Conservation (phyloP, 1,140 invertebrate species). For the Trachelipus rathkii region DNA sequence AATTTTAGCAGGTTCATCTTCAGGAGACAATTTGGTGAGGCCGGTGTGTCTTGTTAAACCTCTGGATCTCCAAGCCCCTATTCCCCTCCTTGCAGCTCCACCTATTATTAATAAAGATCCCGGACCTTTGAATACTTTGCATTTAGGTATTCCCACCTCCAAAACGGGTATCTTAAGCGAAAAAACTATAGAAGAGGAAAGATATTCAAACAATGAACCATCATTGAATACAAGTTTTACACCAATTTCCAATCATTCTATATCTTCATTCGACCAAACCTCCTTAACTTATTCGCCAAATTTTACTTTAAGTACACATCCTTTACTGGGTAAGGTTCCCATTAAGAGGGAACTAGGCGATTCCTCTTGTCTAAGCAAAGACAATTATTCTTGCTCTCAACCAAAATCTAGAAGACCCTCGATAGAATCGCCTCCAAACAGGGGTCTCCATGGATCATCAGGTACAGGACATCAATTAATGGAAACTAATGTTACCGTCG, state of each 20-base stretch:
- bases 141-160: neutral
- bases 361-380: neutral
- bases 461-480: conserved; percentile 21
- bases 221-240: neutral
- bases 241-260: neutral
- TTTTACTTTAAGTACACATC: neutral
- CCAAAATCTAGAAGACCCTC: neutral
- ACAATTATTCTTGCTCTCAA: neutral
- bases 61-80: neutral
- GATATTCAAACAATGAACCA: neutral
- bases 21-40: neutral
- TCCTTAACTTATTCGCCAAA: neutral
- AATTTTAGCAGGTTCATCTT: neutral
- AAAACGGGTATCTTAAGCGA: neutral
- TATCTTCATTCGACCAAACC: neutral
- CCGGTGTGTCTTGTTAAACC: neutral
- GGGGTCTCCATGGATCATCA: neutral
- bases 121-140: neutral
- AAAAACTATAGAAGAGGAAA: neutral
- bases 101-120: neutral
- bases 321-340: neutral
- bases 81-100: neutral
- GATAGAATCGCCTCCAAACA: neutral
- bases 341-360: neutral
- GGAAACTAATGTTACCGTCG: conserved; percentile 31